Conservation (phyloP, 2,113 vertebrate genomes). For the Podarcis cretensis region DNA sequence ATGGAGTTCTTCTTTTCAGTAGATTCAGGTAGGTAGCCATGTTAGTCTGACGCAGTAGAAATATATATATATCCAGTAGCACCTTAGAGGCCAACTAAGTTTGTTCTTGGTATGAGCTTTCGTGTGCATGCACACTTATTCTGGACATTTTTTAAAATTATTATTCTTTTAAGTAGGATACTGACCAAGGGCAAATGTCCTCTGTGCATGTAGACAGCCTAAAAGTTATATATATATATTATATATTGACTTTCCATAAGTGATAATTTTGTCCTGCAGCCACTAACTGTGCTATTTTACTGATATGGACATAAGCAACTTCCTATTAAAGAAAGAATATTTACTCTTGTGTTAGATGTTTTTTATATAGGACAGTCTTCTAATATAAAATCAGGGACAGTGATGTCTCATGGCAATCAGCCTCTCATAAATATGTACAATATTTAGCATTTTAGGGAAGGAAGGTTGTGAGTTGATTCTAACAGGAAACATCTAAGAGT, state of each 20-base stretch:
- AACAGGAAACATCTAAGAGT: background rate
- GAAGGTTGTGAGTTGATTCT: background rate
- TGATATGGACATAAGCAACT: background rate
- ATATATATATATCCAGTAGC: too few species aligned
- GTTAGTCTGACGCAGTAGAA: too few species aligned
- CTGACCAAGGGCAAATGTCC: background rate
- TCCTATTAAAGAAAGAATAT: background rate
- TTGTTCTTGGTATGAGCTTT: too few species aligned
- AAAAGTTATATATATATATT: background rate
- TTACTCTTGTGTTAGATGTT: background rate
- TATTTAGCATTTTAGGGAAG: background rate
- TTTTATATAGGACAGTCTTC: background rate
- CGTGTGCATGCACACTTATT: too few species aligned
- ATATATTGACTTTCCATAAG: background rate
- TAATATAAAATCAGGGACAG: background rate
- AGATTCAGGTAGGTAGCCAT: background rate
- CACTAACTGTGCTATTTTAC: background rate
- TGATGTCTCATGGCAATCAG: background rate
- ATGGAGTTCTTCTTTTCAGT: background rate
- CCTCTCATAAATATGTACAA: slow-evolving; percentile 2
- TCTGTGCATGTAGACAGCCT: background rate
- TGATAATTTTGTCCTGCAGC: background rate
- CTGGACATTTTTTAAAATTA: too few species aligned
- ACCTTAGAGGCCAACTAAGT: too few species aligned
- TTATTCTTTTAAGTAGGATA: background rate